Evolutionary conservation across 2,888 invertebrate genomes (phyloP).

Genomic region (Lamproptera curius): DNA sequence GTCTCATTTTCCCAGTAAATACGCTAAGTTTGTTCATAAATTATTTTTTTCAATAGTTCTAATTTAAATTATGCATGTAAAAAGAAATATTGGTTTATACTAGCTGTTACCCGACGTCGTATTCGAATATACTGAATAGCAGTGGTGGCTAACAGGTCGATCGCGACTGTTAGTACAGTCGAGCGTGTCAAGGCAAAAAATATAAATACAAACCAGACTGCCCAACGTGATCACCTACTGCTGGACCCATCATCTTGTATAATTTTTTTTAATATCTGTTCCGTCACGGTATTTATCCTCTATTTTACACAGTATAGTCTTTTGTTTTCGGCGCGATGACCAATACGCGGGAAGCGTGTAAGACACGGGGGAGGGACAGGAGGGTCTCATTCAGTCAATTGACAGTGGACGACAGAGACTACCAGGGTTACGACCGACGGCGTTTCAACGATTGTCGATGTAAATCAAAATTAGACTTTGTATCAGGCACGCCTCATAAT

Average conservation of each 20-base stretch:
- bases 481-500: constrained; percentile 2
- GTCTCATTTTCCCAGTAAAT: too few species aligned
- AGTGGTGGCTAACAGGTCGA: neutral
- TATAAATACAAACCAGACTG: constrained; percentile 1
- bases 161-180: neutral
- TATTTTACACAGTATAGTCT: constrained; percentile 20
- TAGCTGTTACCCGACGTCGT: too few species aligned
- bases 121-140: too few species aligned
- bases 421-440: constrained; percentile 19
- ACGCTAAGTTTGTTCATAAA: too few species aligned
- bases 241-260: too few species aligned
- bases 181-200: constrained; percentile 1
- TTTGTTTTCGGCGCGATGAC: constrained; percentile 21
- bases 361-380: constrained; percentile 6
- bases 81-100: too few species aligned
- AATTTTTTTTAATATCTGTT: constrained; percentile 22
- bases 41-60: too few species aligned
- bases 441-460: constrained; percentile 6
- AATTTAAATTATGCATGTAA: too few species aligned
- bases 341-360: constrained; percentile 9
- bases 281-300: constrained; percentile 23
- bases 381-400: neutral
- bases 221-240: too few species aligned
- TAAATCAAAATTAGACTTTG: constrained; percentile 5
- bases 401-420: constrained; percentile 22